phyloP scores from a whole-genome alignment of 2,113 vertebrate species.

The Passer montanus region DNA sequence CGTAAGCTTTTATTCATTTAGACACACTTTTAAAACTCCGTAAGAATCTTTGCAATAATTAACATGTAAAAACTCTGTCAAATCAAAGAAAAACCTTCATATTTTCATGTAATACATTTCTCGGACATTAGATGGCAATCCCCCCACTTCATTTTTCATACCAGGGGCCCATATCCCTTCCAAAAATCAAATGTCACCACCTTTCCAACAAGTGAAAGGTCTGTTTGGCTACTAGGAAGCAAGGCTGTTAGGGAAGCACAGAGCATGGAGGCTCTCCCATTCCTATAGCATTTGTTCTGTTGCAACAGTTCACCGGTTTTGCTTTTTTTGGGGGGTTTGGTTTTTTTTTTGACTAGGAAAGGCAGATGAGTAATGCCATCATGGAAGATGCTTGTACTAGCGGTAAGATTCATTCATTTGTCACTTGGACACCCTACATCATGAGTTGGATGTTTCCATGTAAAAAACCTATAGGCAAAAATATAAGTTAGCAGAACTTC shows the following conservation, averaged over 20 bases:
- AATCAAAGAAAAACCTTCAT: conserved; percentile 50
- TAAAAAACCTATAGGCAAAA: background rate
- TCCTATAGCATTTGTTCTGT: background rate
- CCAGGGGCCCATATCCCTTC: background rate
- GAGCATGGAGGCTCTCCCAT: background rate
- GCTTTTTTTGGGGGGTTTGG: background rate
- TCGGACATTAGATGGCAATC: conserved; percentile 71
- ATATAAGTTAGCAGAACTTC: background rate
- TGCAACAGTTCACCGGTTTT: background rate
- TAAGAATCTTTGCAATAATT: conserved; percentile 26
- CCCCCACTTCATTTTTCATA: conserved; percentile 58
- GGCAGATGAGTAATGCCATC: background rate
- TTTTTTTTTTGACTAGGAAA: background rate
- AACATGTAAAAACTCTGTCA: conserved; percentile 9
- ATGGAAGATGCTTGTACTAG: rapidly evolving
- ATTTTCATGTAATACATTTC: conserved; percentile 69
- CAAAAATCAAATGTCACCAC: background rate
- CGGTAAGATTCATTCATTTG: background rate
- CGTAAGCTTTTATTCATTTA: conserved; percentile 10
- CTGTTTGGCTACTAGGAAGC: background rate
- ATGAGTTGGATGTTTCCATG: background rate
- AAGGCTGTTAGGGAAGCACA: background rate
- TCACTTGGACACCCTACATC: background rate
- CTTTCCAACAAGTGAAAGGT: background rate
- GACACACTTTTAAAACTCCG: conserved; percentile 11